Evolutionary conservation across 2,113 vertebrate genomes (phyloP).

Genomic region (Archocentrus centrarchus): DNA sequence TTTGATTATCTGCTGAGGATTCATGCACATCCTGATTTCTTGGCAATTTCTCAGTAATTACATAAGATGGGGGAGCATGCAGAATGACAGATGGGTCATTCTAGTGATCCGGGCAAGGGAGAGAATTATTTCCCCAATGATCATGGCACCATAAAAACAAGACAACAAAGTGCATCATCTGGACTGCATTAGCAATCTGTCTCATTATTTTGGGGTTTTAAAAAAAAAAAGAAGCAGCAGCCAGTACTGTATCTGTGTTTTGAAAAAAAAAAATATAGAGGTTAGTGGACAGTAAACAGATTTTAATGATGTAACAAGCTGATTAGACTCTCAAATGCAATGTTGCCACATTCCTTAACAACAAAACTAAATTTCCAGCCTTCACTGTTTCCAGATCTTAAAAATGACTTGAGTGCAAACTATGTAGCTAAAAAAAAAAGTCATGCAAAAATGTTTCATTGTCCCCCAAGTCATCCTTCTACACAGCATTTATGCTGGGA

Average conservation of each 20-base stretch:
- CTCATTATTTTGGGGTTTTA: slow-evolving; percentile 49
- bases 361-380: background rate
- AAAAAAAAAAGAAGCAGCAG: background rate
- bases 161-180: slow-evolving; percentile 59
- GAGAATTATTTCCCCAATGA: slow-evolving; percentile 60
- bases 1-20: slow-evolving; percentile 62
- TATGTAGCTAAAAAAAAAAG: background rate
- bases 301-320: slow-evolving; percentile 49
- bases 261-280: slow-evolving; percentile 35
- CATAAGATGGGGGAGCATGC: slow-evolving; percentile 43
- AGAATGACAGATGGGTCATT: slow-evolving; percentile 73
- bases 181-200: slow-evolving; percentile 53
- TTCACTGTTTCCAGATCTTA: background rate
- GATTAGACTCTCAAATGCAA: slow-evolving; percentile 44
- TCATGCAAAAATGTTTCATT: slow-evolving; percentile 37
- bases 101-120: slow-evolving; percentile 46
- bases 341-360: background rate
- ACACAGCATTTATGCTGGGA: slow-evolving; percentile 38
- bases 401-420: background rate
- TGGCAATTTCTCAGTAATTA: slow-evolving; percentile 64
- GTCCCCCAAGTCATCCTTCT: slow-evolving; percentile 43
- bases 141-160: slow-evolving; percentile 42
- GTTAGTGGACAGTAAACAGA: slow-evolving; percentile 37
- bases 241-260: slow-evolving; percentile 18
- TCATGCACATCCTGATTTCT: slow-evolving; percentile 55